Base-by-base conservation (phyloP, 64 coral and sea anemone genomes). In the Dendrophyllia cribrosa region DNA sequence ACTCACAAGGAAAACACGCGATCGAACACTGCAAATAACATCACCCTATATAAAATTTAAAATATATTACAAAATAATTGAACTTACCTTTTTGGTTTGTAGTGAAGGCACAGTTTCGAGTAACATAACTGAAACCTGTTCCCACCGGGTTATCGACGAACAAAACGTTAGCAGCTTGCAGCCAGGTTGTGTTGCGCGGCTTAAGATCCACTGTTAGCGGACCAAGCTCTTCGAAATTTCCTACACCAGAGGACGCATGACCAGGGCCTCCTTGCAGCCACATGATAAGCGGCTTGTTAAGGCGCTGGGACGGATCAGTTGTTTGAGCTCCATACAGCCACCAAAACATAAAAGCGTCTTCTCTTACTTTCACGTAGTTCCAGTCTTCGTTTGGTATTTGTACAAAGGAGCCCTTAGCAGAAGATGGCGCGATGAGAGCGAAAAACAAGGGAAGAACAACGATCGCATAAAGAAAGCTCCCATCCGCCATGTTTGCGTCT, bases 81-180 rank as follows among this genome's bases (percentile, higher is more conserved):
- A 78, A 77, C 87, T 52, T 20, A 91, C 97, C 97, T 78, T 94
- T 88, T 13, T 96, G 90, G 23, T 98, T 93, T 55, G 90, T 96
- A 20, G 97, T 96, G 14, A 76, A 98, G 53, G 97, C 97, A 5
- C 76, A 84, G 13, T 91, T 66, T 21, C 91, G 82, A 0, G 97
- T 98, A 10, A 98, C 97, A 46, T 98, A 98, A 82, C 97, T 98
- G 21, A 88, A 98, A 0, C 97, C 97, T 9, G 91, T 1, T 49
- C 97, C 97, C 2, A 98, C 97, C 2, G 97, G 97, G 87, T 98
- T 98, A 83, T 98, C 97, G 6, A 98, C 94, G 72, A 98, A 98
- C 67, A 98, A 85, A 16, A 98, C 82, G 56, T 89, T 98, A 25
- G 97, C 97, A n/a, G 76, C 97, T 69, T 89, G 78, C 15, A 92